Base-by-base conservation (phyloP, 1,140 invertebrate genomes). In the Drosophila carrolli region DNA sequence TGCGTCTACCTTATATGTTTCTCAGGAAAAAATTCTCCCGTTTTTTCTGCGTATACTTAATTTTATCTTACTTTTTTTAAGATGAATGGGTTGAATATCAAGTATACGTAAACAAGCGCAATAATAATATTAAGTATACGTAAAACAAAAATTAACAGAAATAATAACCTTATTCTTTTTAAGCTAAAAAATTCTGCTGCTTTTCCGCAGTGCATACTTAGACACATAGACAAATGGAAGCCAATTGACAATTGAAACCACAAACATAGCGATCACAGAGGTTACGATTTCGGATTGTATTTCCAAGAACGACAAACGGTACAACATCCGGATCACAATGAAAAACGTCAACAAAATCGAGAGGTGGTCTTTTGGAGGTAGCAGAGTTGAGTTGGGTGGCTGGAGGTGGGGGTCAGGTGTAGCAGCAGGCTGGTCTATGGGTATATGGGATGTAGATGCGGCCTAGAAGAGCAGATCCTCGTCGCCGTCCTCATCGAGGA, bases 381-480 rank as follows among this genome's bases (percentile, higher is more conserved):
- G 76, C 50, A 50, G 16, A 59, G 54, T 67, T 57, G 44, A 35
- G 4, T 51, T 37, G 40, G 32, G 13, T 55, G 19, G 37, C 3
- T 23, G 23, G 23, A 23, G 23, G 23, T 35, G 27, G 11, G 53
- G 14, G 40, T 38, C 23, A n/a, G 19, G 37, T 14, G n/a, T 11
- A 43, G 54, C 23, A 41, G 56, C 10, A 23, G 50, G 46, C 37
- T 19, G 46, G 32, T 23, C 4, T n/a, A 1, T n/a, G 40, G 13
- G 27, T 13, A 40, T 19, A n/a, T 19, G 14, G 11, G 37, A 16
- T 16, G 14, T 13, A 7, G 0, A 2, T 9, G 16, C 48, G 48
- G 13, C 88, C 94, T 97, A 98, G 93, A 99, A 99, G 16, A 99
- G 94, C 29, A 99, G 93, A 94, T 99, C 98, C 88, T 98, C 97